Evolutionary conservation across 2,113 vertebrate species (phyloP).

Genomic region (Phaethornis superciliosus): DNA sequence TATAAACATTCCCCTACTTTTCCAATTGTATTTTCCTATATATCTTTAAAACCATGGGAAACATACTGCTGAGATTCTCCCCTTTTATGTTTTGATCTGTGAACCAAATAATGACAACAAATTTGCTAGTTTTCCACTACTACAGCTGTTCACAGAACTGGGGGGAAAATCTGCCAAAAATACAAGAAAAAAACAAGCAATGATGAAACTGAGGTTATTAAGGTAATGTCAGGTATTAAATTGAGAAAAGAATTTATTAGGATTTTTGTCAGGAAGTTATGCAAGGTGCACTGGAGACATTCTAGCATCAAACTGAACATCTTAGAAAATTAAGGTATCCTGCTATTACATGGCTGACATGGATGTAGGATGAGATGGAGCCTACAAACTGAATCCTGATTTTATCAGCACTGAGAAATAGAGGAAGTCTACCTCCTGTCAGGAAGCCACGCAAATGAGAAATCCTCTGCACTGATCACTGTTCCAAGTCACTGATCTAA

Average conservation of each 20-base stretch:
- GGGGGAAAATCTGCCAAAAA: neutral
- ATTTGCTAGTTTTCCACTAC: neutral
- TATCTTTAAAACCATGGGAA: neutral
- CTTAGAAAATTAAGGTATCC: neutral
- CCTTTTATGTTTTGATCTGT: neutral
- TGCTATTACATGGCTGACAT: neutral
- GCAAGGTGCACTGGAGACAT: neutral
- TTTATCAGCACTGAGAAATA: constrained; percentile 21
- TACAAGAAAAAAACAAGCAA: neutral
- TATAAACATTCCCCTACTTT: neutral
- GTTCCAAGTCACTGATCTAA: constrained; percentile 62
- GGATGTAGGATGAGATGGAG: neutral
- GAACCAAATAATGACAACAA: neutral
- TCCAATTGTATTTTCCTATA: neutral
- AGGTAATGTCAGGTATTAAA: neutral
- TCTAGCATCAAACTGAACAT: neutral
- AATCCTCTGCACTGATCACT: constrained; percentile 15
- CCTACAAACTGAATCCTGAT: neutral
- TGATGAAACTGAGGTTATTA: neutral
- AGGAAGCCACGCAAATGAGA: neutral
- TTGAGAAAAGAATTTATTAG: neutral
- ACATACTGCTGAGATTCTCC: neutral
- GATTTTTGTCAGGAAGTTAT: neutral
- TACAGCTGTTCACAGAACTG: neutral
- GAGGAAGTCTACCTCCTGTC: constrained; percentile 1